Evolutionary conservation across 2,113 vertebrate species (phyloP).

Genomic region (Tragelaphus buxtoni): DNA sequence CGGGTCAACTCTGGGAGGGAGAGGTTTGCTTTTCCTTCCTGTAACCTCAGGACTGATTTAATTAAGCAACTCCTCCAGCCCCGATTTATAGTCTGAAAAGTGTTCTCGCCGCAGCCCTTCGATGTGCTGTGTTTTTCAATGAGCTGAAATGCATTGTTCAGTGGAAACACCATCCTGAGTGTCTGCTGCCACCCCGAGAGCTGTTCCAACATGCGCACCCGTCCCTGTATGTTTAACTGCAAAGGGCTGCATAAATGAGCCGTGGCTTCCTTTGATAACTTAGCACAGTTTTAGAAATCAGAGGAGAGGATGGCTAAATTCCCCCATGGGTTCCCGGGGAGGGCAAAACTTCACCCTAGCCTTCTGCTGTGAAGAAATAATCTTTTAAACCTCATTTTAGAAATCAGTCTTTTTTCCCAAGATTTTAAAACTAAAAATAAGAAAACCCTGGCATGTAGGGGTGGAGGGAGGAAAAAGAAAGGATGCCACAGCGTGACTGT

Average conservation of each 20-base stretch:
- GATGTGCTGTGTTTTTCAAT: slow-evolving; percentile 68
- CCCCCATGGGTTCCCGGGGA: neutral
- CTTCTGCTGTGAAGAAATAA: neutral
- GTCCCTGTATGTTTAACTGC: neutral
- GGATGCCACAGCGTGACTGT: neutral
- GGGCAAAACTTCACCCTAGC: neutral
- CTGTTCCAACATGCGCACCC: slow-evolving; percentile 57
- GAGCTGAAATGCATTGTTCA: slow-evolving; percentile 44
- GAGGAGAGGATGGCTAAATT: neutral
- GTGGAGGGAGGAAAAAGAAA: neutral
- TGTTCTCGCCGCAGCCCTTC: neutral
- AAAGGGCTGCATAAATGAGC: neutral
- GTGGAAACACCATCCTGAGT: slow-evolving; percentile 29
- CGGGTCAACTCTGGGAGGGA: slow-evolving; percentile 53
- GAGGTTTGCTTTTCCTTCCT: slow-evolving; percentile 62
- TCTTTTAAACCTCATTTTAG: neutral
- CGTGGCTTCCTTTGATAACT: neutral
- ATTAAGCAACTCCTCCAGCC: slow-evolving; percentile 63
- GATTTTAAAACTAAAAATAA: slow-evolving; percentile 6
- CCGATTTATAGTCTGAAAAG: slow-evolving; percentile 60
- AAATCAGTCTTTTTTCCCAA: neutral
- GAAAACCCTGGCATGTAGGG: neutral
- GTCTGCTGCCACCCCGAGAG: slow-evolving; percentile 79
- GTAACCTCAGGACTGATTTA: slow-evolving; percentile 63
- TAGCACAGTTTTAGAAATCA: neutral